phyloP scores from a whole-genome alignment of 1,140 invertebrate genomes.

The Diabrotica virgifera region DNA sequence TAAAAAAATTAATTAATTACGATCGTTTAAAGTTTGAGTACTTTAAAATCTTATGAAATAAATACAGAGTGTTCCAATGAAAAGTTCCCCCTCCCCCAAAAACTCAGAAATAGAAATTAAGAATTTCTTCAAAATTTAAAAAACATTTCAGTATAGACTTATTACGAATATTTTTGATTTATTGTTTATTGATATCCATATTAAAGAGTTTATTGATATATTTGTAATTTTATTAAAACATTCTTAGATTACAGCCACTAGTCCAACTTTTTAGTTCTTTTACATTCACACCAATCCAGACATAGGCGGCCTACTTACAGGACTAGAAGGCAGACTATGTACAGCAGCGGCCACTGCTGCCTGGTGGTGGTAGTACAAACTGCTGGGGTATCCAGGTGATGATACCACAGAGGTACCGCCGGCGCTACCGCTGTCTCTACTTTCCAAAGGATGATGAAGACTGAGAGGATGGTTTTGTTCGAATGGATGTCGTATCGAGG shows the following conservation, averaged over 20 bases:
- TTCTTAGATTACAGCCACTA: constrained; percentile 4
- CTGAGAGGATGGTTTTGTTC: constrained; percentile 41
- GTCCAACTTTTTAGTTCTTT: constrained; percentile 12
- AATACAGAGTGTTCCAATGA: no score
- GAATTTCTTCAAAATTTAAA: no score
- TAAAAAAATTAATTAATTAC: no score
- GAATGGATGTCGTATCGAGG: constrained; percentile 44
- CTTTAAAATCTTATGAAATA: no score
- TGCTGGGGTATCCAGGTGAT: constrained; percentile 41
- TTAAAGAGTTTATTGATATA: no score
- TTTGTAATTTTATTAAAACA: no score
- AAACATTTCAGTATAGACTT: no score
- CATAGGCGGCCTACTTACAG: constrained; percentile 47
- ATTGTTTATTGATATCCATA: no score
- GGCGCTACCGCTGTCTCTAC: constrained; percentile 30
- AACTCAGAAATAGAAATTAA: no score
- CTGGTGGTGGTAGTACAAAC: constrained; percentile 47
- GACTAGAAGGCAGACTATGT: constrained; percentile 48
- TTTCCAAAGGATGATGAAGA: constrained; percentile 44
- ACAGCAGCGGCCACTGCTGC: constrained; percentile 46
- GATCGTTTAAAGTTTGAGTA: no score
- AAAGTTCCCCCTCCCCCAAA: no score
- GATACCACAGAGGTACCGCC: constrained; percentile 31
- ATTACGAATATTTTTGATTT: no score
- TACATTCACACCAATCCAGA: constrained; percentile 45